Evolutionary conservation across 2,797 vertebrate species (phyloP).

Genomic region (Sternotherus odoratus): DNA sequence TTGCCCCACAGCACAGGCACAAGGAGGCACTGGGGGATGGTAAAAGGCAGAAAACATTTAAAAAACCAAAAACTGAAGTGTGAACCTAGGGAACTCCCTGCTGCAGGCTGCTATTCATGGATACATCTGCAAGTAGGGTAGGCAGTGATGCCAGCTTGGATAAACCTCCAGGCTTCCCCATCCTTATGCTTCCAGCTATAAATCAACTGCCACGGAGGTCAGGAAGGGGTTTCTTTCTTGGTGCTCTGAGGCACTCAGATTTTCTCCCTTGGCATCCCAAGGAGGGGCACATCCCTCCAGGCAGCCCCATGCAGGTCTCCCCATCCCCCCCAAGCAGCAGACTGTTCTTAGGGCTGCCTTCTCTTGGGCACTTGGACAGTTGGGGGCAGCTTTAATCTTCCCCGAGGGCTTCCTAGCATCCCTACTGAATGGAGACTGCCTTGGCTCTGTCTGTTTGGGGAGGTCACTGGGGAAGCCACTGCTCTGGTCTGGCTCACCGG

Average conservation of each 20-base stretch:
- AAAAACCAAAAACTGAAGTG: no score
- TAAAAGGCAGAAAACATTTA: neutral
- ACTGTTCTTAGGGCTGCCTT: no score
- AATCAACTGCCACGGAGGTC: neutral
- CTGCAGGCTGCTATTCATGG: neutral
- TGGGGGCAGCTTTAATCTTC: no score
- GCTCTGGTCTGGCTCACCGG: no score
- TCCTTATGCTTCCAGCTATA: rapidly evolving
- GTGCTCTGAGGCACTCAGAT: neutral
- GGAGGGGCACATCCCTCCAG: neutral
- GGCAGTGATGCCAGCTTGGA: neutral
- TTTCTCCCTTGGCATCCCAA: neutral
- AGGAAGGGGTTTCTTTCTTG: neutral
- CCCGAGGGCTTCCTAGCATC: no score
- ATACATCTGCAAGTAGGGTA: neutral
- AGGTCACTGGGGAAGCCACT: no score
- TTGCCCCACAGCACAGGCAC: neutral
- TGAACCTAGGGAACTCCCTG: neutral
- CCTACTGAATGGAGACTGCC: no score
- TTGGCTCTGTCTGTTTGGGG: no score
- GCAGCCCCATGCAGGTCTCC: no score
- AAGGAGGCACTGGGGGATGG: neutral
- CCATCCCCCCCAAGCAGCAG: no score
- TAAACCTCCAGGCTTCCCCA: rapidly evolving
- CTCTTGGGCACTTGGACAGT: no score